Evolutionary conservation across 2,113 vertebrate species (phyloP), one percentile per base, ranked within the genome.

Genomic region (Emydura subglobosa): DNA sequence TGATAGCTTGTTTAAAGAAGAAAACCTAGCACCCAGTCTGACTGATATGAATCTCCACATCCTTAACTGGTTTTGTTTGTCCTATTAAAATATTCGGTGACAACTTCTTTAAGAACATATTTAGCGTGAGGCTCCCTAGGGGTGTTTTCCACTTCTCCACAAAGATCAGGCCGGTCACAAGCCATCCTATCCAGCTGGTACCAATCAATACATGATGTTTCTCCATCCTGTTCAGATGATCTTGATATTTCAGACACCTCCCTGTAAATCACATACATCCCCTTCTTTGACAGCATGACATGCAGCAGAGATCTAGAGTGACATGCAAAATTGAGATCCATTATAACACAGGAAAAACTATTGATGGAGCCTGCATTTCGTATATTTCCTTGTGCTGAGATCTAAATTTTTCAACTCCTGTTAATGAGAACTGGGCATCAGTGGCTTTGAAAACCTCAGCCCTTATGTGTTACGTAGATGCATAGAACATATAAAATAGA

Each of bases 361-460:
- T 47, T 12, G 39, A 25, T 78, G 13, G 74, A 44, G 39, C 25
- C 42, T 78, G 25, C 47, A 47, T 78, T 47, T 27, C 22, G 27
- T 78, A 47, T 1, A 16, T 24, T 80, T 85, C 10, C 85, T 76
- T 49, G 13, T 3, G 4, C 29, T 47, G 17, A 74, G 57, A 81
- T 87, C 80, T 68, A 29, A 54, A 79, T 6, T 24, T 86, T 24
- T 79, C 44, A 68, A 19, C 19, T 42, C 12, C 21, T 25, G 21
- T 76, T 76, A 10, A 82, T 11, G 31, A 88, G 53, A 85, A 51
- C 0, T 0, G 0, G 2, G 49, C 57, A 22, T 53, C 61, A n/a
- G 34, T 68, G 14, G 72, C 42, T 76, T 44, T 24, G 39, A 76
- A 59, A 76, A 44, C 21, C 72, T 76, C 72, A 76, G 72, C 72